phyloP scores from a whole-genome alignment of 2,113 vertebrate genomes.

The Syrrhaptes paradoxus region DNA sequence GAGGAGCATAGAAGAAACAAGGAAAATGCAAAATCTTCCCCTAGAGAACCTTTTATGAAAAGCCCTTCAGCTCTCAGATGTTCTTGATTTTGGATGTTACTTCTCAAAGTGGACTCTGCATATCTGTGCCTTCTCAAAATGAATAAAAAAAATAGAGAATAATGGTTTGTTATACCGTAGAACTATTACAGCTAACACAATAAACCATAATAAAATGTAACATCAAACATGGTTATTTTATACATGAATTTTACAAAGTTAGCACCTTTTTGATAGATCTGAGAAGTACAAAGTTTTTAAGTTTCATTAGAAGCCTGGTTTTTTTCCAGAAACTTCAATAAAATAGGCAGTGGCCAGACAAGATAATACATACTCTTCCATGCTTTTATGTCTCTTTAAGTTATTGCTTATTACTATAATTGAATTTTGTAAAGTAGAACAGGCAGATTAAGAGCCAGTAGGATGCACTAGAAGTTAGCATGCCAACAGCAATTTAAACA shows the following conservation, averaged over 20 bases:
- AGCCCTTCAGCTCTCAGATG: not conserved
- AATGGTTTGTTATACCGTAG: not conserved
- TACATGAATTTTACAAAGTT: not conserved
- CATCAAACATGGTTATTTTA: not conserved
- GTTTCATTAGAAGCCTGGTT: not conserved
- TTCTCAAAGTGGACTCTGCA: not conserved
- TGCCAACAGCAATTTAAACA: constrained; percentile 52
- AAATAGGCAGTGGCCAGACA: not conserved
- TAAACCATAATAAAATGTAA: not conserved
- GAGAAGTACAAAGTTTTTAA: not conserved
- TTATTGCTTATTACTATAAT: constrained; percentile 51
- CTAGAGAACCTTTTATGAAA: not conserved
- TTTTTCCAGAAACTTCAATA: not conserved
- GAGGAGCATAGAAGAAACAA: fast-evolving
- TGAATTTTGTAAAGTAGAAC: constrained; percentile 59
- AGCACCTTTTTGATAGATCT: not conserved
- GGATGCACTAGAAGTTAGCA: constrained; percentile 28
- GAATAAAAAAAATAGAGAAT: not conserved
- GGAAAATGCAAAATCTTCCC: not conserved
- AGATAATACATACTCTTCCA: not conserved
- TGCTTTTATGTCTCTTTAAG: constrained; percentile 9
- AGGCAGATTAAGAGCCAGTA: constrained; percentile 61
- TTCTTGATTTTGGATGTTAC: not conserved
- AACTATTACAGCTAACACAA: not conserved
- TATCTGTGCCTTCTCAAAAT: not conserved